Evolutionary conservation across 2,797 vertebrate species (phyloP).

Genomic region (Rallus crepitans): DNA sequence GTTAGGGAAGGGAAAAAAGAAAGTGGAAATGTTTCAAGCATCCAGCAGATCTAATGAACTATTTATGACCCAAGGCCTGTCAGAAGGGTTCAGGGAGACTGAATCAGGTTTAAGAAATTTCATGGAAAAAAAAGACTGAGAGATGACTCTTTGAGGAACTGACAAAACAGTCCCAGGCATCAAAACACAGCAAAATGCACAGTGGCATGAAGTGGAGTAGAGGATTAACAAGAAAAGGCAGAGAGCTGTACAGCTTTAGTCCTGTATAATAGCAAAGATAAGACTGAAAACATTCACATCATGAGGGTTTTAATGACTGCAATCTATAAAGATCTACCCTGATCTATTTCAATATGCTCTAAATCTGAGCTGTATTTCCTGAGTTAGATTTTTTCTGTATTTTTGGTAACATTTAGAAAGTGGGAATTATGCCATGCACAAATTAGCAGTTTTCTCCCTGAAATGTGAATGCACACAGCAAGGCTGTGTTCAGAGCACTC

Average conservation of each 20-base stretch:
- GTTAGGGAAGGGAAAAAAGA: neutral
- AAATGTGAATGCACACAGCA: neutral
- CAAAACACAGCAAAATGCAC: neutral
- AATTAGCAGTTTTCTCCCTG: neutral
- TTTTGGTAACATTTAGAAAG: neutral
- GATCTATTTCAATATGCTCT: neutral
- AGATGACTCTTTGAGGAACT: neutral
- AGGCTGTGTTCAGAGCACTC: neutral
- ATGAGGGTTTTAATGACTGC: neutral
- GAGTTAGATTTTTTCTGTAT: neutral
- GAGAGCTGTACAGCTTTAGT: neutral
- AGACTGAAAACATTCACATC: neutral
- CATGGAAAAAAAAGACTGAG: neutral
- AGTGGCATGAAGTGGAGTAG: neutral
- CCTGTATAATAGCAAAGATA: neutral
- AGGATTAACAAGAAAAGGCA: neutral
- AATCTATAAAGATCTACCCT: neutral
- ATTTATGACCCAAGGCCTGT: neutral
- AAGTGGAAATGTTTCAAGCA: neutral
- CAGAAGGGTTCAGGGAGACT: neutral
- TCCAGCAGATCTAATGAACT: neutral
- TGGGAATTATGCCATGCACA: neutral
- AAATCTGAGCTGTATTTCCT: neutral
- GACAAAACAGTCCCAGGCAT: neutral
- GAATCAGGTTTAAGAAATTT: neutral